Evolutionary conservation across 2,888 invertebrate species (phyloP).

Genomic region (Lasioglossum figueresi): DNA sequence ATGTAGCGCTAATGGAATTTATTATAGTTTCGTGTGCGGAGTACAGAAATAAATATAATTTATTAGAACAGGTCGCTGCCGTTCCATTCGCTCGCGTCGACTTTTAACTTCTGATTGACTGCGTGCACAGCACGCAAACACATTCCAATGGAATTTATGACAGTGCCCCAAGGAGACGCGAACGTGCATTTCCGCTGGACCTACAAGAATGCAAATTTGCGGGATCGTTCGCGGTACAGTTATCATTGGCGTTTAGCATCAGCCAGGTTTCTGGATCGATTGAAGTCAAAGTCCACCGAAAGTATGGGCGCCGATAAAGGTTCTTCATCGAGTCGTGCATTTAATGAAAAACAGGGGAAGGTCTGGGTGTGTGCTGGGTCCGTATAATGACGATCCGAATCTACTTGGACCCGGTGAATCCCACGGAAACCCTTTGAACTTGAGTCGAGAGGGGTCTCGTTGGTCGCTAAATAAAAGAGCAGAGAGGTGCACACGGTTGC

Average conservation of each 20-base stretch:
- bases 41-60: background rate
- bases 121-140: background rate
- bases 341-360: constrained; percentile 4
- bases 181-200: background rate
- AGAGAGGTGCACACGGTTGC: constrained; percentile 19
- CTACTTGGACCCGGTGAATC: constrained; percentile 3
- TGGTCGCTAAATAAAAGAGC: constrained; percentile 35
- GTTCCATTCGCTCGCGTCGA: background rate
- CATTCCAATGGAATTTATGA: background rate
- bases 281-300: constrained; percentile 1
- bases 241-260: background rate
- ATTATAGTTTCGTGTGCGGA: background rate
- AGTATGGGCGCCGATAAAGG: background rate
- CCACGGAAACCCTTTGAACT: constrained; percentile 42
- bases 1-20: background rate
- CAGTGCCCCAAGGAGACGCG: background rate
- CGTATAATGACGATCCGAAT: constrained; percentile 18
- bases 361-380: background rate
- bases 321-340: background rate
- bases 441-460: constrained; percentile 31
- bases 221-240: background rate
- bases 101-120: background rate
- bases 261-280: background rate
- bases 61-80: background rate
- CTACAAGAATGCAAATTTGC: background rate